Evolutionary conservation across 2,888 invertebrate genomes (phyloP).

Genomic region (Coronaproctus castanopsis): DNA sequence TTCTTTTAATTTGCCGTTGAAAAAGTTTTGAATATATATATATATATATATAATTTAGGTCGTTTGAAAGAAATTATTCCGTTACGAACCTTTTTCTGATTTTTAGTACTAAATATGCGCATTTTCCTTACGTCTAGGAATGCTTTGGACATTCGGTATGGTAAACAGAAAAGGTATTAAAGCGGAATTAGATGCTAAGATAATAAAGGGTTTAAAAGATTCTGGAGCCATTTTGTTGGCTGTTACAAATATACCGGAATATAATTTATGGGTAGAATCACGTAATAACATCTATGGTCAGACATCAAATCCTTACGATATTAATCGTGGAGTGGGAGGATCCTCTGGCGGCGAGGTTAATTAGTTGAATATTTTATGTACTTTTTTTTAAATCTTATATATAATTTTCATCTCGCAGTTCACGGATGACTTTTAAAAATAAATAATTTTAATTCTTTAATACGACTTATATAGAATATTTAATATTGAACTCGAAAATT

Average conservation of each 20-base stretch:
- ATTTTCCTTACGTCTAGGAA: too few relatives aligned
- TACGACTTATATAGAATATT: not conserved
- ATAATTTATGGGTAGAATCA: constrained; percentile 83
- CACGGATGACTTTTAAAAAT: not conserved
- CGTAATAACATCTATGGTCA: constrained; percentile 72
- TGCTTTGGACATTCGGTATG: constrained; percentile 48
- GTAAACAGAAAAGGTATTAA: constrained; percentile 36
- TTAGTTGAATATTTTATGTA: too few relatives aligned
- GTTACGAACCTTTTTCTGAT: too few relatives aligned
- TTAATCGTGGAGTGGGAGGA: constrained; percentile 66
- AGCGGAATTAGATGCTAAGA: constrained; percentile 55
- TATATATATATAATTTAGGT: too few relatives aligned
- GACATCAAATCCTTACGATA: constrained; percentile 79
- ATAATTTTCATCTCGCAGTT: too few relatives aligned
- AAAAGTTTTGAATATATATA: too few relatives aligned
- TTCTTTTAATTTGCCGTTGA: too few relatives aligned
- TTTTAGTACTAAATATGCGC: too few relatives aligned
- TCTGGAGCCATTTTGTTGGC: constrained; percentile 75
- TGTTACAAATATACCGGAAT: constrained; percentile 80
- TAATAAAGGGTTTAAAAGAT: constrained; percentile 44
- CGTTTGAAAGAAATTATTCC: too few relatives aligned
- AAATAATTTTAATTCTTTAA: not conserved
- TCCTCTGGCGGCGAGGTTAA: constrained; percentile 67
- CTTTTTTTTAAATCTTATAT: too few relatives aligned
- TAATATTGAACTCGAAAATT: not conserved